phyloP scores from a whole-genome alignment of 2,888 invertebrate species.

The Tetragonisca angustula region DNA sequence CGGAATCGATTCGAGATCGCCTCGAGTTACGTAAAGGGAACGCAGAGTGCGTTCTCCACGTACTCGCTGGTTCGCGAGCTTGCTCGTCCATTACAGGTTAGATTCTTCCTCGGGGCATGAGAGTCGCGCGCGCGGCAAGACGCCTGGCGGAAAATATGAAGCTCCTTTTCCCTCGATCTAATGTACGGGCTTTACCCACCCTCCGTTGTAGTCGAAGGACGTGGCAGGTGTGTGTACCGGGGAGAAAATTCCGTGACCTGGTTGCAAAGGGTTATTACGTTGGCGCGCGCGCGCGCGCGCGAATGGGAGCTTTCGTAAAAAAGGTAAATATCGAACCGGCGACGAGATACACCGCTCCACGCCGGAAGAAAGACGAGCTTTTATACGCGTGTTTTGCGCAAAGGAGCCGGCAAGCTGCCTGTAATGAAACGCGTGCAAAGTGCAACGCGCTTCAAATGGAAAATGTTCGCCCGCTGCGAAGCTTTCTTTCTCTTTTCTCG shows the following conservation, averaged over 20 bases:
- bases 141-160: constrained; percentile 42
- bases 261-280: constrained; percentile 54
- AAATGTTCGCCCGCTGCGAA: not conserved
- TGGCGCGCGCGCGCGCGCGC: constrained; percentile 3
- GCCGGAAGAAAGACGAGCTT: constrained; percentile 10
- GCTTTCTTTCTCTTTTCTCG: not conserved
- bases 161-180: constrained; percentile 13
- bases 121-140: constrained; percentile 25
- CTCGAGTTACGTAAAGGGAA: not conserved
- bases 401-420: not conserved
- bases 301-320: constrained; percentile 39
- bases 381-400: not conserved
- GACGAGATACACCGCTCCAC: not conserved
- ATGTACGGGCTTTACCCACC: constrained; percentile 12
- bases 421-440: constrained; percentile 15
- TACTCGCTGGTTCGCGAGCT: constrained; percentile 3
- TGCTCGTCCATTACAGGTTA: not conserved
- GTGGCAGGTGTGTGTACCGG: not conserved
- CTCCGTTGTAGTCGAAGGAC: constrained; percentile 12
- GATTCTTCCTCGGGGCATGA: constrained; percentile 17
- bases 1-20: not conserved
- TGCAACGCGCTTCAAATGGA: constrained; percentile 11
- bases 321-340: constrained; percentile 40
- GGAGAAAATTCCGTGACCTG: constrained; percentile 43
- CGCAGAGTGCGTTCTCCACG: not conserved